Evolutionary conservation across 23 tunicate genomes (phyloP).

Genomic region (Ciona savignyi): DNA sequence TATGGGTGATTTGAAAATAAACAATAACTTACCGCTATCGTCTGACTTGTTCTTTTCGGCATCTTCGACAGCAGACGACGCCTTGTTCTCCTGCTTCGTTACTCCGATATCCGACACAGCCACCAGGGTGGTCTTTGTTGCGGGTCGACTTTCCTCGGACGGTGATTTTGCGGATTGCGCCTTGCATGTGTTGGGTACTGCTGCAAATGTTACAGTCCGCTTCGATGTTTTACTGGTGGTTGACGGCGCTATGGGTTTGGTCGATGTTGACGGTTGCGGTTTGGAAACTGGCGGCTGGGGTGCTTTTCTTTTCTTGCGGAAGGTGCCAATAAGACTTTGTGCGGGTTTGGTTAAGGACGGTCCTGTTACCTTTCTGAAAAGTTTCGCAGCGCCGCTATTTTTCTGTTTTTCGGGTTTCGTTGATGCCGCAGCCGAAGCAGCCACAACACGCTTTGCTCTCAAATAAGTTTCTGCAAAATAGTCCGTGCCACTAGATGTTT

Average conservation of each 20-base stretch:
- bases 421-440: slow-evolving; percentile 20
- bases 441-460: slow-evolving; percentile 3
- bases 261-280: not conserved
- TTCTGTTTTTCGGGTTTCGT: slow-evolving; percentile 13
- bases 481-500: slow-evolving; percentile 76
- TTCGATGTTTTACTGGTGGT: not conserved
- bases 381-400: slow-evolving; percentile 39
- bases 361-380: slow-evolving; percentile 28
- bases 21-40: not conserved
- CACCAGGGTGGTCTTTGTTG: not conserved
- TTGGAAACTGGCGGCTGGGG: slow-evolving; percentile 9
- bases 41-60: not conserved
- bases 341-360: slow-evolving; percentile 48
- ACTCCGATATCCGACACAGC: not conserved
- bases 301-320: slow-evolving; percentile 41
- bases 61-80: not conserved
- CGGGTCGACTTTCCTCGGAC: not conserved
- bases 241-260: not conserved
- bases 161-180: not conserved
- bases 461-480: slow-evolving; percentile 8
- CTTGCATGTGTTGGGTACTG: not conserved
- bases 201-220: slow-evolving; percentile 22
- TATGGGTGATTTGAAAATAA: not conserved
- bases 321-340: slow-evolving; percentile 47
- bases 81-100: slow-evolving; percentile 1